Conservation (phyloP, 2,888 invertebrate species). For the Bellardia pandia region DNA sequence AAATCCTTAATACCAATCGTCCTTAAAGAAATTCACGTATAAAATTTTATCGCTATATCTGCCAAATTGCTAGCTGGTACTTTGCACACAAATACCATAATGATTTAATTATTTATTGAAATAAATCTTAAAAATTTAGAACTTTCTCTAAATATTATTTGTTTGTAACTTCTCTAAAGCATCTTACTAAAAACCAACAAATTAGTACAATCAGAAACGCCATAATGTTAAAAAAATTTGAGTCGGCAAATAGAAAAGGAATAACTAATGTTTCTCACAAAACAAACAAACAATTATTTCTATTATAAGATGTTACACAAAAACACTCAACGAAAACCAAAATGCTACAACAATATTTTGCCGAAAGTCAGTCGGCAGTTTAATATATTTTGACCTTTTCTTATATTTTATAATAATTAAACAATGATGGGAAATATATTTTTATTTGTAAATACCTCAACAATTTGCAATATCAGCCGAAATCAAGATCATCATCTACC, state of each 20-base stretch:
- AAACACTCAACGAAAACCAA: no score
- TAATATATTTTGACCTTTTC: constrained; percentile 9
- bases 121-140: no score
- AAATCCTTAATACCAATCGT: no score
- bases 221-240: not conserved
- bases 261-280: not conserved
- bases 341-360: not conserved
- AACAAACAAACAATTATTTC: constrained; percentile 17
- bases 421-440: constrained; percentile 36
- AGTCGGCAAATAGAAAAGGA: not conserved
- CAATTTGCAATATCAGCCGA: constrained; percentile 59
- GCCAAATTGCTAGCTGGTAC: no score
- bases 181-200: not conserved
- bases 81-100: no score
- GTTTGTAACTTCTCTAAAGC: constrained; percentile 12
- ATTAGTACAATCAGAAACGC: not conserved
- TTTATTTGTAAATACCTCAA: constrained; percentile 60
- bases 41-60: no score
- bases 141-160: no score
- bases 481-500: constrained; percentile 50
- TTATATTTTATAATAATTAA: constrained; percentile 7
- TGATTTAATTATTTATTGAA: not conserved
- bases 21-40: no score
- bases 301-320: not conserved
- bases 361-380: constrained; percentile 31